Evolutionary conservation across 2,113 vertebrate genomes (phyloP).

Genomic region (Pionites leucogaster): DNA sequence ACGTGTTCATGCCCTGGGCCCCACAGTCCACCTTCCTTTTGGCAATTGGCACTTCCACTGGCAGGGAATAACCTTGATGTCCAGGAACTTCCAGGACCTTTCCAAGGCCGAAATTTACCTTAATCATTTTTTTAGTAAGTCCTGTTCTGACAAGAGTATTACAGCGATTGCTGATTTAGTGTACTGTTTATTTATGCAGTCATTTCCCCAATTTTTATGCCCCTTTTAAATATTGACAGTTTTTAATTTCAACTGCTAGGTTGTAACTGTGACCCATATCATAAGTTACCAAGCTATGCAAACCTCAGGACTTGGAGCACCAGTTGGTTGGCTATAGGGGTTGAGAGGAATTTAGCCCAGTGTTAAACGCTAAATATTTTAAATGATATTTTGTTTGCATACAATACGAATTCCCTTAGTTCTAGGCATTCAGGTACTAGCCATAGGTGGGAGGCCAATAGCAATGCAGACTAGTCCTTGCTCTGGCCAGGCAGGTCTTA

Average conservation of each 20-base stretch:
- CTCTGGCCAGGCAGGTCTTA: background rate
- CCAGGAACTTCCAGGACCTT: background rate
- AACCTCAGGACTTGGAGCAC: background rate
- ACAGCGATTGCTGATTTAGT: background rate
- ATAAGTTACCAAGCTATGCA: background rate
- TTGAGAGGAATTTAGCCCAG: background rate
- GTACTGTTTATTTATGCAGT: background rate
- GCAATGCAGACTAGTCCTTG: background rate
- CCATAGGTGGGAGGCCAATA: background rate
- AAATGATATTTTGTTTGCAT: background rate
- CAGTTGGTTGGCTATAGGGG: background rate
- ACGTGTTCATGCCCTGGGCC: accelerated
- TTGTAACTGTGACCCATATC: background rate
- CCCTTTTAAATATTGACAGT: background rate
- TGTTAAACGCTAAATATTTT: background rate
- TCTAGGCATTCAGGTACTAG: background rate
- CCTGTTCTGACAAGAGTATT: accelerated
- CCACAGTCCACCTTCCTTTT: background rate
- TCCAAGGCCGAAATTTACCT: background rate
- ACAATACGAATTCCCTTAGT: background rate
- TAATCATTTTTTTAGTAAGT: background rate
- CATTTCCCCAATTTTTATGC: background rate
- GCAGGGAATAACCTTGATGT: background rate
- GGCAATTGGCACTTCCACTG: accelerated
- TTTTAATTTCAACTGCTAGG: background rate